Evolutionary conservation across 1,140 invertebrate species (phyloP).

Genomic region (Heliothis virescens): DNA sequence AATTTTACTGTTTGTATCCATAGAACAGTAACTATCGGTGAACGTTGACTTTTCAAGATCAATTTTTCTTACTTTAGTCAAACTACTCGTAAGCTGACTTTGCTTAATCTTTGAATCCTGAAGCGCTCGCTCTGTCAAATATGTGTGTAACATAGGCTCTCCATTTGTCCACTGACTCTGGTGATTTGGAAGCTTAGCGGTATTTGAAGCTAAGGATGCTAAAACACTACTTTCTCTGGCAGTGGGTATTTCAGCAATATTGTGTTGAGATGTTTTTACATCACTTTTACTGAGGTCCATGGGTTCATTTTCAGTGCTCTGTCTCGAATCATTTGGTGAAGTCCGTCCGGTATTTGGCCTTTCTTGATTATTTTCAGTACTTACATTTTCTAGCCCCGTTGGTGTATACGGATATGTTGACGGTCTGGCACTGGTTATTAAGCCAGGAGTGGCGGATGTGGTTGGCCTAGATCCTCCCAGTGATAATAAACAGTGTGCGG

Average conservation of each 20-base stretch:
- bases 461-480: constrained; percentile 86
- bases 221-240: constrained; percentile 88
- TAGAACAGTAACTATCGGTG: constrained; percentile 54
- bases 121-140: constrained; percentile 91
- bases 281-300: constrained; percentile 87
- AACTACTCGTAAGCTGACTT: constrained; percentile 81
- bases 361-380: constrained; percentile 69
- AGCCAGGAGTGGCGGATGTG: constrained; percentile 84
- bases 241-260: constrained; percentile 87
- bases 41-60: constrained; percentile 70
- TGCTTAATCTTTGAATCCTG: constrained; percentile 92
- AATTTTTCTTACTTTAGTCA: constrained; percentile 74
- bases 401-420: constrained; percentile 89
- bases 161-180: constrained; percentile 86
- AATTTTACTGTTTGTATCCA: constrained; percentile 51
- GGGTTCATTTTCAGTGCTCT: constrained; percentile 83
- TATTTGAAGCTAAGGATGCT: constrained; percentile 89
- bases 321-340: constrained; percentile 61
- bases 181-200: constrained; percentile 87
- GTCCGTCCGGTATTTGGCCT: constrained; percentile 61
- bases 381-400: constrained; percentile 67
- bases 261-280: constrained; percentile 61
- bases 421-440: constrained; percentile 87
- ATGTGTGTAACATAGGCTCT: constrained; percentile 90
- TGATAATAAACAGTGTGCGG: constrained; percentile 94